Conservation (phyloP, 1,140 invertebrate species). For the Battus philenor region DNA sequence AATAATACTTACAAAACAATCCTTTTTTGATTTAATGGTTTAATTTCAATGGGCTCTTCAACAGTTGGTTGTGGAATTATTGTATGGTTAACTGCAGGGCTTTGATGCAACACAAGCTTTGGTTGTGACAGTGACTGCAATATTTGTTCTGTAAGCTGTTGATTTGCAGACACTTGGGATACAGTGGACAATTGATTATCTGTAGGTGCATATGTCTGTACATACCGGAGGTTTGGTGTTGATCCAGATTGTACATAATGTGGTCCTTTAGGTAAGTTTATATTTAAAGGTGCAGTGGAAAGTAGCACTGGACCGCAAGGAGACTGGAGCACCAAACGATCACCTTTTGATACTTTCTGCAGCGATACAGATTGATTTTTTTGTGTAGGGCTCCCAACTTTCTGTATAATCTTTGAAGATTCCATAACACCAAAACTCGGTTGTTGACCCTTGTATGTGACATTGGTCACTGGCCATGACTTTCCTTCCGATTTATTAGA, state of each 20-base stretch:
- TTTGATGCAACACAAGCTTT: slow-evolving; percentile 54
- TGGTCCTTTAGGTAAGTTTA: slow-evolving; percentile 57
- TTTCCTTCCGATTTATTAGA: slow-evolving; percentile 56
- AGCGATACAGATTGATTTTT: slow-evolving; percentile 47
- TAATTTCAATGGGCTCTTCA: slow-evolving; percentile 43
- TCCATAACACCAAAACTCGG: slow-evolving; percentile 48
- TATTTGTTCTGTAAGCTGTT: slow-evolving; percentile 71
- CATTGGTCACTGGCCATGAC: slow-evolving; percentile 52
- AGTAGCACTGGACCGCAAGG: slow-evolving; percentile 62
- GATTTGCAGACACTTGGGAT: slow-evolving; percentile 64
- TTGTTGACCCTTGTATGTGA: slow-evolving; percentile 48
- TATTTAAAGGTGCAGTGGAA: slow-evolving; percentile 56
- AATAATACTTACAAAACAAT: slow-evolving; percentile 59
- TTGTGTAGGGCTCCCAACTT: slow-evolving; percentile 59
- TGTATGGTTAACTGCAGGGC: slow-evolving; percentile 37
- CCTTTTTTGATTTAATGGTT: slow-evolving; percentile 53
- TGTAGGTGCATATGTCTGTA: slow-evolving; percentile 60
- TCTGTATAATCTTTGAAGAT: slow-evolving; percentile 62
- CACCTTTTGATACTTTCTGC: slow-evolving; percentile 57
- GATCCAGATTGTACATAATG: slow-evolving; percentile 67
- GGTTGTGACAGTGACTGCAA: slow-evolving; percentile 68
- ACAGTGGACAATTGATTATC: slow-evolving; percentile 57
- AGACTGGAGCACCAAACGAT: slow-evolving; percentile 62
- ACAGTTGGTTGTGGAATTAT: slow-evolving; percentile 25
- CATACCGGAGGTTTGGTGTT: slow-evolving; percentile 63